Percentiles rank a stretch among this genome's conserved stretches.
phyloP scores from a whole-genome alignment of 2,113 vertebrate genomes.

The Crotalus viridis region DNA sequence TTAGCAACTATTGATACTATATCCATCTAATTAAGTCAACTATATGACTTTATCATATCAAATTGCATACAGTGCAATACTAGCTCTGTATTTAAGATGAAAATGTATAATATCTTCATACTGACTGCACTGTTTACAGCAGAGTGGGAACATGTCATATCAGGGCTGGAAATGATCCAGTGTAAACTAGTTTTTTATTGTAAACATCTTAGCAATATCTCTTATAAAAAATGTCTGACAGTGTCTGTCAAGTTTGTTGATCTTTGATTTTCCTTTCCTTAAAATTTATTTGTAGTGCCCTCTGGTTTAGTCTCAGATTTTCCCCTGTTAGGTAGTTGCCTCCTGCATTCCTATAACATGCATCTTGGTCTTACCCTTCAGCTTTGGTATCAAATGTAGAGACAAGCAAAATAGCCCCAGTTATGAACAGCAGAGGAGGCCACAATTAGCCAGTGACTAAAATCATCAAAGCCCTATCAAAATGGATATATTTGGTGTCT shows the following conservation, averaged over 20 bases:
- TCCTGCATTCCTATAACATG: slow-evolving; percentile 13
- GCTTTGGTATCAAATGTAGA: neutral
- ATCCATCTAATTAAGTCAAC: too few relatives aligned
- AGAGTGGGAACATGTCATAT: neutral
- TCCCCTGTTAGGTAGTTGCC: neutral
- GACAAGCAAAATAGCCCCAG: neutral
- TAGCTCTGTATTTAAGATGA: neutral
- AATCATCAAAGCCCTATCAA: neutral
- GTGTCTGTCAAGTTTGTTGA: slow-evolving; percentile 4
- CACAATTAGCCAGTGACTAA: neutral
- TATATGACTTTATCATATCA: too few relatives aligned
- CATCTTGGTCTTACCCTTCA: neutral
- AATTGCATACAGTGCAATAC: neutral
- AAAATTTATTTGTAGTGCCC: neutral
- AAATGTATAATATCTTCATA: neutral
- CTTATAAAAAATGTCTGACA: slow-evolving; percentile 18
- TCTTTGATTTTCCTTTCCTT: slow-evolving; percentile 3
- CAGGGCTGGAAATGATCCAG: neutral
- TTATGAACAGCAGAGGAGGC: neutral
- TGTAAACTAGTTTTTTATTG: neutral
- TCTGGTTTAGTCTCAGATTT: slow-evolving; percentile 3
- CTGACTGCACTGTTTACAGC: neutral
- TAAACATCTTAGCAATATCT: neutral
- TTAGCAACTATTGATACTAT: neutral
- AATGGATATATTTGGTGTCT: neutral